A percentile compares a stretch with the other conserved stretches of the same genome.
Conservation (phyloP, 2,888 invertebrate species). For the Molorchus minor region DNA sequence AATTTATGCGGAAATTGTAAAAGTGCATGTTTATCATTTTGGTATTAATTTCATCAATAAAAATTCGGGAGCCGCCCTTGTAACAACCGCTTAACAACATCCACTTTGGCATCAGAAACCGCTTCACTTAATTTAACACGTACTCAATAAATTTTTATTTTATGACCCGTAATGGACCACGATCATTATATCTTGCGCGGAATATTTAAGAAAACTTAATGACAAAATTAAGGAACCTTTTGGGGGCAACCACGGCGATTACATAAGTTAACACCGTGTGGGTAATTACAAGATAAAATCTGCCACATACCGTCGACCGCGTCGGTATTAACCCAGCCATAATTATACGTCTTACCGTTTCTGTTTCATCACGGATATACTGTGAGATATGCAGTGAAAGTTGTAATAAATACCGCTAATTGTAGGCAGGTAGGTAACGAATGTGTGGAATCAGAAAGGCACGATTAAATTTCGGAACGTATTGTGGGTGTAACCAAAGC, state of each 20-base stretch:
- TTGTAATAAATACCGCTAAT: conserved; percentile 12
- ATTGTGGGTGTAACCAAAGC: not conserved
- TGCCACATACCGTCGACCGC: conserved; percentile 8
- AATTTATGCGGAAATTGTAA: too few relatives aligned
- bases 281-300: conserved; percentile 12
- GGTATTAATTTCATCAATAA: too few relatives aligned
- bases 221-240: not conserved
- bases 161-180: not conserved
- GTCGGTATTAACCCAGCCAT: conserved; percentile 6
- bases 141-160: conserved; percentile 9
- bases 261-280: conserved; percentile 11
- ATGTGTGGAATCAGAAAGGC: not conserved
- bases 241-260: not conserved
- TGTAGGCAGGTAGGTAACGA: not conserved
- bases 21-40: too few relatives aligned
- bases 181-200: not conserved
- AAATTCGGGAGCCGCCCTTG: too few relatives aligned
- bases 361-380: conserved; percentile 12
- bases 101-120: too few relatives aligned
- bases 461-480: not conserved
- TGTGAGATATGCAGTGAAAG: conserved; percentile 17
- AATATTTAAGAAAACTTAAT: conserved; percentile 4
- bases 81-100: too few relatives aligned
- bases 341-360: conserved; percentile 17
- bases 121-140: too few relatives aligned